Evolutionary conservation across 2,888 invertebrate genomes (phyloP).

Genomic region (Eristalinus sepulchralis): DNA sequence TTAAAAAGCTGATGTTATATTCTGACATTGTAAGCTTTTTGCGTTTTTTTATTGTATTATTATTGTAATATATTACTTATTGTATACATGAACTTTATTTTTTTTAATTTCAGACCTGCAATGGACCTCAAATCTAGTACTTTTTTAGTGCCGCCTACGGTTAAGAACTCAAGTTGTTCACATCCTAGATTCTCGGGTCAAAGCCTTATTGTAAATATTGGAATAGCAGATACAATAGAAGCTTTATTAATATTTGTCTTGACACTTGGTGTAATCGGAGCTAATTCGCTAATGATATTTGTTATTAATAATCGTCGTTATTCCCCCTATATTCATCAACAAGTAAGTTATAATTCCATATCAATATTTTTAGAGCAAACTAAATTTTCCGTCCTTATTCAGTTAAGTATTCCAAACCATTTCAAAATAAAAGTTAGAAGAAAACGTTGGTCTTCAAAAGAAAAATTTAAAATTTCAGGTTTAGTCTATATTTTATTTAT

Average conservation of each 20-base stretch:
- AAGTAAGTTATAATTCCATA: constrained; percentile 83
- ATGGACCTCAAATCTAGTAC: constrained; percentile 83
- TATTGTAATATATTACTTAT: no score
- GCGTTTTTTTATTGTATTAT: no score
- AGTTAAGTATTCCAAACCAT: no score
- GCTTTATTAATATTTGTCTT: constrained; percentile 89
- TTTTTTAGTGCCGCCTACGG: constrained; percentile 89
- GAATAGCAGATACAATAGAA: constrained; percentile 88
- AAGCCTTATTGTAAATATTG: constrained; percentile 85
- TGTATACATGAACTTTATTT: constrained; percentile 2
- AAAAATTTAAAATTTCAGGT: no score
- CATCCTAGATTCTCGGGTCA: constrained; percentile 85
- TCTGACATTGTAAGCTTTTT: no score
- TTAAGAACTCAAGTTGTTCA: constrained; percentile 92
- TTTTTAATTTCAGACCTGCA: constrained; percentile 76
- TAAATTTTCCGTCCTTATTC: no score
- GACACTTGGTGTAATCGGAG: constrained; percentile 89
- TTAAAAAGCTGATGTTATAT: no score
- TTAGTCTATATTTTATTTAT: no score
- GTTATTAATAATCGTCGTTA: constrained; percentile 92
- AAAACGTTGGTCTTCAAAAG: no score
- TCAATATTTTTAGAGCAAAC: no score
- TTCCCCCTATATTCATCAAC: constrained; percentile 92
- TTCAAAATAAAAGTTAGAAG: no score
- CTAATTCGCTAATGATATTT: constrained; percentile 90